These are phyloP conservation scores for Sorex araneus DNA, from an alignment of 2,113 vertebrate species.

Conservation along the genomic window DNA sequence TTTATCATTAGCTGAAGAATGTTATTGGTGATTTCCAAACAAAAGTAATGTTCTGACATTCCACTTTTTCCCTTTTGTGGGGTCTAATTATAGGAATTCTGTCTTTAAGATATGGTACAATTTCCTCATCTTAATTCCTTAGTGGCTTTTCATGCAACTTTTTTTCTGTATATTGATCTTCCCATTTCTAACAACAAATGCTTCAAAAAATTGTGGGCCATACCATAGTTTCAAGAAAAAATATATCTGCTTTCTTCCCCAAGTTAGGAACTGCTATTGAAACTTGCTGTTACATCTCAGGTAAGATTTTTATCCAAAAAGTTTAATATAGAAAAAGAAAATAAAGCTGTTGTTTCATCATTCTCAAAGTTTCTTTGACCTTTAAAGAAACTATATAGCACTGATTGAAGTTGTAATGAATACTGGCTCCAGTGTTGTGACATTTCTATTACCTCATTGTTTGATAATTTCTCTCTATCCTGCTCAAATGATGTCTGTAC, in stretches of 20 bases:
- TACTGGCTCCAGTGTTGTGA: constrained; percentile 50
- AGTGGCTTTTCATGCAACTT: background rate
- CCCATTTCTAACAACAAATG: constrained; percentile 4
- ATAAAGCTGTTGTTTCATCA: background rate
- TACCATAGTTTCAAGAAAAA: constrained; percentile 23
- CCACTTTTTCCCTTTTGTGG: background rate
- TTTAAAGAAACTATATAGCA: constrained; percentile 48
- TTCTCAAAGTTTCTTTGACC: constrained; percentile 69
- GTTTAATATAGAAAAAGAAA: background rate
- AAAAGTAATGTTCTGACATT: background rate
- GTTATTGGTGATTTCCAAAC: background rate
- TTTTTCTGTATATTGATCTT: background rate
- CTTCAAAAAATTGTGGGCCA: background rate
- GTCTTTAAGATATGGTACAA: background rate
- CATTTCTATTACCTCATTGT: constrained; percentile 77
- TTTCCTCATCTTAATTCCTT: constrained; percentile 1
- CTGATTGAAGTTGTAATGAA: constrained; percentile 64
- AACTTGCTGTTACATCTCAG: constrained; percentile 5
- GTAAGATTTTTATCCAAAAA: constrained; percentile 38
- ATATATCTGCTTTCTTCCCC: background rate
- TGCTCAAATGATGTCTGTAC: constrained; percentile 43
- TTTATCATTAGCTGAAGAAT: background rate
- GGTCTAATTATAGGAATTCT: background rate
- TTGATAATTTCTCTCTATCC: constrained; percentile 71
- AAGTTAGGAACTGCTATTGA: background rate